phyloP scores from a whole-genome alignment of 2,888 invertebrate species.

The Pycnomerus fuliginosus region DNA sequence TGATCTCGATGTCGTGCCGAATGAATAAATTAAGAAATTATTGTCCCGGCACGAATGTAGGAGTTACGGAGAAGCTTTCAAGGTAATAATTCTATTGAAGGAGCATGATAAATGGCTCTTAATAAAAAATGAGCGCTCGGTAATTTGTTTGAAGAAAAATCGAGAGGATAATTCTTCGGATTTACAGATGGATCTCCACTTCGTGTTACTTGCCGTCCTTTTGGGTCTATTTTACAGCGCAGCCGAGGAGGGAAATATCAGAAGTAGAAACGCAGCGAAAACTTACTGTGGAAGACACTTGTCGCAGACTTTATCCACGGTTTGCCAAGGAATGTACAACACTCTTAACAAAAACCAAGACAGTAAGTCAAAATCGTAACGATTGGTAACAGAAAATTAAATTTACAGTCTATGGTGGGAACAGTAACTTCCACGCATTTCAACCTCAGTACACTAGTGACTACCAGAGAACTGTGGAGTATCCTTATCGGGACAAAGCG shows the following conservation, averaged over 20 bases:
- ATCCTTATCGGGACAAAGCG: slow-evolving; percentile 34
- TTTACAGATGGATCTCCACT: slow-evolving; percentile 18
- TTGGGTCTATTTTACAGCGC: slow-evolving; percentile 2
- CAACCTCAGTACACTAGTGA: slow-evolving; percentile 43
- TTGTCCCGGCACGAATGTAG: slow-evolving; percentile 10
- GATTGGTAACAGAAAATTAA: too few relatives aligned
- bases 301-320: slow-evolving; percentile 32
- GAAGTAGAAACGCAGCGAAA: neutral
- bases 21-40: slow-evolving; percentile 4
- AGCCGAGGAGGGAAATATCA: slow-evolving; percentile 3
- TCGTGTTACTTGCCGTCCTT: slow-evolving; percentile 12
- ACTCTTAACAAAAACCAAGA: slow-evolving; percentile 32
- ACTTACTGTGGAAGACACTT: slow-evolving; percentile 27
- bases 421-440: too few relatives aligned
- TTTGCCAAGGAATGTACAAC: slow-evolving; percentile 42
- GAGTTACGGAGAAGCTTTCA: slow-evolving; percentile 11
- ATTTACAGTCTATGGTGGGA: too few relatives aligned
- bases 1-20: slow-evolving; percentile 15
- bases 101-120: too few relatives aligned
- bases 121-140: too few relatives aligned
- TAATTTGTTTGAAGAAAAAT: too few relatives aligned
- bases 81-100: slow-evolving; percentile 10
- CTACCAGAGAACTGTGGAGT: slow-evolving; percentile 16
- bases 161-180: too few relatives aligned
- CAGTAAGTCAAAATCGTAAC: too few relatives aligned